phyloP scores from a whole-genome alignment of 2,113 vertebrate genomes.

The Chiloscyllium plagiosum region DNA sequence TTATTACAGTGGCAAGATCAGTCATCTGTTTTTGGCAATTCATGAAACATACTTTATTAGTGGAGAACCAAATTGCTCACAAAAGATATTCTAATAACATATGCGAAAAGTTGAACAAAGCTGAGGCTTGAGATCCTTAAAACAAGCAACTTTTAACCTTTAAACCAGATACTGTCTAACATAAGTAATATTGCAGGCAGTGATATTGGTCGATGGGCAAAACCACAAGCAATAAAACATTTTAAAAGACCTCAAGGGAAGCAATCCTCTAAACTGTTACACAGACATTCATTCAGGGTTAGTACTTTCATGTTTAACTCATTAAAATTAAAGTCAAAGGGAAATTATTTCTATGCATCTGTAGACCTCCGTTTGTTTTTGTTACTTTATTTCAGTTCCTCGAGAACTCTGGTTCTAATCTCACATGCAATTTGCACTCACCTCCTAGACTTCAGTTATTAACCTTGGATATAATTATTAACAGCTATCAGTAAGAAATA shows the following conservation, averaged over 20 bases:
- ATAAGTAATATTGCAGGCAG: background rate
- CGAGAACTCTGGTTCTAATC: background rate
- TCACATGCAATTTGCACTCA: background rate
- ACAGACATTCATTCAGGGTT: slow-evolving; percentile 12
- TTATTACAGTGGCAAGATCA: background rate
- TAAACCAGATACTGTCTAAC: background rate
- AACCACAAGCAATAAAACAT: background rate
- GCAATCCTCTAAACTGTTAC: background rate
- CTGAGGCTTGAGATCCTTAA: background rate
- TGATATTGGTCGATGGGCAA: background rate
- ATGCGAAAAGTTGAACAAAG: background rate
- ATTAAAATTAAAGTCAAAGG: background rate
- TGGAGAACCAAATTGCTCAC: background rate
- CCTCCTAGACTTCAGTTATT: background rate
- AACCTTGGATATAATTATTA: background rate
- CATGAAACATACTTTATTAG: background rate
- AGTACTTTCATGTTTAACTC: slow-evolving; percentile 3
- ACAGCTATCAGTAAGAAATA: background rate
- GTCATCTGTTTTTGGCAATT: slow-evolving; percentile 8
- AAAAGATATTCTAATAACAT: slow-evolving; percentile 18
- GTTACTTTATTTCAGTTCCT: background rate
- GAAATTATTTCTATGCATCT: background rate
- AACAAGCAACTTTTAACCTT: slow-evolving; percentile 14
- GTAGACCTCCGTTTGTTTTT: background rate
- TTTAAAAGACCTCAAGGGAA: background rate